These are phyloP conservation scores for Tragelaphus scriptus DNA, from an alignment of 2,113 vertebrate species.

Conservation along the genomic window DNA sequence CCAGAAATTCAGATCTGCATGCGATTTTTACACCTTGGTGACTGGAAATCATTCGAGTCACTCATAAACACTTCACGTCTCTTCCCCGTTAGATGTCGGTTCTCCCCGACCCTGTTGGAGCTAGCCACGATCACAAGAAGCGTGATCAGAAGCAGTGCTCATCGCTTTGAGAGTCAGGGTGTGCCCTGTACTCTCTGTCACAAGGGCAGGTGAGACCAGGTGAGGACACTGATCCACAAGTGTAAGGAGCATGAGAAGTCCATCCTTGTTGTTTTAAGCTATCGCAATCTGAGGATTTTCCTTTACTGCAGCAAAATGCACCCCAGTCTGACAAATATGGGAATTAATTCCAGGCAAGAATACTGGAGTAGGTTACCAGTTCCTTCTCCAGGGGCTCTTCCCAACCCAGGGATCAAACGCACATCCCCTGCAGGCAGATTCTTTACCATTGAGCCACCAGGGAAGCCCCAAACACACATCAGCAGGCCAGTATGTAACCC, in stretches of 20 bases:
- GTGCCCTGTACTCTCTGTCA: background rate
- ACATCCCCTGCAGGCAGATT: background rate
- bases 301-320: background rate
- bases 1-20: background rate
- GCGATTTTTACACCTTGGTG: background rate
- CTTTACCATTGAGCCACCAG: background rate
- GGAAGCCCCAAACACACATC: background rate
- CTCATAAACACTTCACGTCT: background rate
- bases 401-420: background rate
- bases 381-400: background rate
- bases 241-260: fast-evolving
- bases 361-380: background rate
- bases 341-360: background rate
- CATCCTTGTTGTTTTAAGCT: background rate
- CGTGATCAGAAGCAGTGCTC: fast-evolving
- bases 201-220: background rate
- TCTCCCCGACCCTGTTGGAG: fast-evolving
- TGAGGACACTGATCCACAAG: fast-evolving
- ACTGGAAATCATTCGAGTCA: background rate
- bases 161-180: fast-evolving
- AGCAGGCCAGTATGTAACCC: background rate
- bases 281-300: background rate
- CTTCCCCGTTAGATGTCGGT: background rate
- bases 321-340: background rate
- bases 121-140: background rate